Evolutionary conservation across 1,140 invertebrate genomes (phyloP).

Genomic region (Brachionus angularis): DNA sequence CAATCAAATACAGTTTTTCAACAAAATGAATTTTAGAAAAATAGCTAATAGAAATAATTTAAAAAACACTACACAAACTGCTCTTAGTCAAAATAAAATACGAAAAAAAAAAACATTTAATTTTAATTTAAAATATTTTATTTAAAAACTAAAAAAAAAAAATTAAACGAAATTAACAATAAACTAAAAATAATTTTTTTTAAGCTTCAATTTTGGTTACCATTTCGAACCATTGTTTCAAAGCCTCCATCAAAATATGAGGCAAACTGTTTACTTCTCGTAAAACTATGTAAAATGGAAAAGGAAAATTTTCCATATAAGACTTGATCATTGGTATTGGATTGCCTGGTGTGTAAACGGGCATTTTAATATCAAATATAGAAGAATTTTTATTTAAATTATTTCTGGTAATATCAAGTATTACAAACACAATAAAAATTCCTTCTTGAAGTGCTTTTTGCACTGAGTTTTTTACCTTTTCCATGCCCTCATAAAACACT

Average conservation of each 20-base stretch:
- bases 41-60: too few relatives aligned
- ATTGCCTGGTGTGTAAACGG: constrained; percentile 64
- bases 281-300: constrained; percentile 95
- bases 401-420: constrained; percentile 85
- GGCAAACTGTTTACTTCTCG: constrained; percentile 81
- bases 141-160: not conserved
- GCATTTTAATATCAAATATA: constrained; percentile 80
- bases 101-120: too few relatives aligned
- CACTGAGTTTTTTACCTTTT: constrained; percentile 72
- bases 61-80: too few relatives aligned
- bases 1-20: too few relatives aligned
- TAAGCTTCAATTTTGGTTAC: constrained; percentile 10
- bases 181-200: not conserved
- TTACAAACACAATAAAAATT: constrained; percentile 89
- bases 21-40: too few relatives aligned
- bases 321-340: constrained; percentile 61
- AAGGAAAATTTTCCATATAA: constrained; percentile 92
- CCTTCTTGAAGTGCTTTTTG: constrained; percentile 71
- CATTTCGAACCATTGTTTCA: constrained; percentile 69
- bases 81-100: too few relatives aligned
- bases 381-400: constrained; percentile 72
- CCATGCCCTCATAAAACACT: constrained; percentile 80
- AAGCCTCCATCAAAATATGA: constrained; percentile 81
- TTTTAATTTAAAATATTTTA: not conserved
- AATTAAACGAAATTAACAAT: not conserved